Evolutionary conservation across 2,888 invertebrate genomes (phyloP).

Genomic region (Barypeithes pellucidus): DNA sequence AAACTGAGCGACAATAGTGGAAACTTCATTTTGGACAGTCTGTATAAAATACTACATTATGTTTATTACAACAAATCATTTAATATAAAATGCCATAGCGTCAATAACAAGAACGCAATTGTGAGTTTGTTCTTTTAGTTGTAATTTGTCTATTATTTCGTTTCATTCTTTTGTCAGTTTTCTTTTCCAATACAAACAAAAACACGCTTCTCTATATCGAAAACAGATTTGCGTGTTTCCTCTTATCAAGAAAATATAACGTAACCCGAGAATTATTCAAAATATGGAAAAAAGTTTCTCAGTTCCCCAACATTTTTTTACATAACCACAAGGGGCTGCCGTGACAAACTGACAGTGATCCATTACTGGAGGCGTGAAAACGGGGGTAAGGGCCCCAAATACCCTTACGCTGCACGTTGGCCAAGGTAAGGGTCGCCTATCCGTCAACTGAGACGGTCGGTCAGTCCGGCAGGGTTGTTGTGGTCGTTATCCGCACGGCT

Average conservation of each 20-base stretch:
- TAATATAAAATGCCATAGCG: too few relatives aligned
- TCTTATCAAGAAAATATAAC: background rate
- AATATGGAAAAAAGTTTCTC: slow-evolving; percentile 4
- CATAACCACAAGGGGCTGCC: slow-evolving; percentile 46
- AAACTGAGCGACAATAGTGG: too few relatives aligned
- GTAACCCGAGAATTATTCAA: background rate
- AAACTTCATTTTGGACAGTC: too few relatives aligned
- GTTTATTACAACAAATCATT: too few relatives aligned
- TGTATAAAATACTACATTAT: too few relatives aligned
- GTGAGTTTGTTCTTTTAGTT: too few relatives aligned
- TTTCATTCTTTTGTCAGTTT: too few relatives aligned
- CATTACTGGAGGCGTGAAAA: slow-evolving; percentile 59
- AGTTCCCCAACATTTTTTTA: slow-evolving; percentile 39
- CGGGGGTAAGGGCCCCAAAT: slow-evolving; percentile 54
- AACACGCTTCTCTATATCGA: background rate
- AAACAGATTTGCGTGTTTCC: background rate
- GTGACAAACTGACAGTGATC: slow-evolving; percentile 56
- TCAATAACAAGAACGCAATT: too few relatives aligned
- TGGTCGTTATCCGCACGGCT: slow-evolving; percentile 59
- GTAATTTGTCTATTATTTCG: too few relatives aligned
- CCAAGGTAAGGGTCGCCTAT: slow-evolving; percentile 64
- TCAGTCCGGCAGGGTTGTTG: slow-evolving; percentile 51
- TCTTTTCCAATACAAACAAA: too few relatives aligned
- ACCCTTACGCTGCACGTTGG: slow-evolving; percentile 62
- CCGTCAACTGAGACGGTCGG: slow-evolving; percentile 60